Conservation (phyloP, 92 coral and sea anemone genomes). For the Phenganax marumi region DNA sequence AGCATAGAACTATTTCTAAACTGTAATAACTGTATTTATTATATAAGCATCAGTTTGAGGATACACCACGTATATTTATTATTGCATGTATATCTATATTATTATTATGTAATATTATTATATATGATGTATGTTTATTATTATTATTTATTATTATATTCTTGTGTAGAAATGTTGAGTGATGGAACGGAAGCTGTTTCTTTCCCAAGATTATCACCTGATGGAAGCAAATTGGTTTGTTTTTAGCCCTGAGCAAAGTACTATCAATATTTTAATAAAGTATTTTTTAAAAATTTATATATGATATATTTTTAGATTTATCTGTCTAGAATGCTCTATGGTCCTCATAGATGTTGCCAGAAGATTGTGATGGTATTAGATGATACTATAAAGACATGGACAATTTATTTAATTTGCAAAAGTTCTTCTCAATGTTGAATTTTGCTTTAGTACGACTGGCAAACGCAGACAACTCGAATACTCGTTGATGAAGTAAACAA, state of each 20-base stretch:
- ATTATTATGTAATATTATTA: too few species aligned
- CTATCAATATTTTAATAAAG: background rate
- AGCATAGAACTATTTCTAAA: too few species aligned
- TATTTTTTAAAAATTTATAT: background rate
- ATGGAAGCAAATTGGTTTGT: constrained; percentile 66
- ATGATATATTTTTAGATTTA: constrained; percentile 45
- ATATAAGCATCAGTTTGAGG: too few species aligned
- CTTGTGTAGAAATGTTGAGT: constrained; percentile 61
- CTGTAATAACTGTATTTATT: too few species aligned
- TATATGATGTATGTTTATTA: too few species aligned
- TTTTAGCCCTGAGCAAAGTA: background rate
- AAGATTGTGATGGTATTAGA: constrained; percentile 58
- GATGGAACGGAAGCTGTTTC: constrained; percentile 58
- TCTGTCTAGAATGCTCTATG: constrained; percentile 58
- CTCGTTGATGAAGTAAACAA: constrained; percentile 65
- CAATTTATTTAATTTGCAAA: background rate
- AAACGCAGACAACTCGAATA: constrained; percentile 45
- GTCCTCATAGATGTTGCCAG: constrained; percentile 62
- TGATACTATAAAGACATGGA: too few species aligned
- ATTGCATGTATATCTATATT: background rate
- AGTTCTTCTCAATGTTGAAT: background rate
- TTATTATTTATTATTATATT: too few species aligned
- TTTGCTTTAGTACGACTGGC: constrained; percentile 74
- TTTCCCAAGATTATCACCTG: constrained; percentile 64
- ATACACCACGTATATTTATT: too few species aligned